A percentile compares a stretch with the other conserved stretches of the same genome.
These are phyloP conservation scores for Dioctria linearis DNA, from an alignment of 2,888 invertebrate species.

Conservation along the genomic window DNA sequence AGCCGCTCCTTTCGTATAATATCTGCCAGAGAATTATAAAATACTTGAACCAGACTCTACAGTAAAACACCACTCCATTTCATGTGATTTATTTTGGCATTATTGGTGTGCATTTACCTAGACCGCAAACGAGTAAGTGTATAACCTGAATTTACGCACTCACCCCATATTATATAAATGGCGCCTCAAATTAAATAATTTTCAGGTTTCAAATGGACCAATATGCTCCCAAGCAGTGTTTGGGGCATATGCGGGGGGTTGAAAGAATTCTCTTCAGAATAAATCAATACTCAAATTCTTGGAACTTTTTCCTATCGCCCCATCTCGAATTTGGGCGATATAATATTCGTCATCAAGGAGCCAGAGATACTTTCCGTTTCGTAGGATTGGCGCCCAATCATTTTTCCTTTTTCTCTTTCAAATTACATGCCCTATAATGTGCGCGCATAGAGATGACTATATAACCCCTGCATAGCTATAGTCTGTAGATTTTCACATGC, in stretches of 20 bases:
- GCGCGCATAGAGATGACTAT: too few species aligned
- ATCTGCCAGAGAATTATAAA: slow-evolving; percentile 3
- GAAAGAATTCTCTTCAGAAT: background rate
- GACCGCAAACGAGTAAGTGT: too few species aligned
- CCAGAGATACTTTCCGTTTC: slow-evolving; percentile 21
- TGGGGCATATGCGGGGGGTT: too few species aligned
- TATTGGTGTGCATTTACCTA: too few species aligned
- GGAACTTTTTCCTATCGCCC: background rate
- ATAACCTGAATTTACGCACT: slow-evolving; percentile 6
- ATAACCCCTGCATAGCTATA: too few species aligned
- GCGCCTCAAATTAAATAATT: slow-evolving; percentile 6
- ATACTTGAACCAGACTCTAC: background rate
- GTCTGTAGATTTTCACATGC: too few species aligned
- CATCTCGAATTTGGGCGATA: background rate
- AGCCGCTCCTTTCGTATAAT: slow-evolving; percentile 4
- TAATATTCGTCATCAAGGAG: slow-evolving; percentile 31
- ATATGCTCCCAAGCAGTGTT: background rate
- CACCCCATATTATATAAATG: background rate
- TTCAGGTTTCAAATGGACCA: background rate
- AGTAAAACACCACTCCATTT: background rate
- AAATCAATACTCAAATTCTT: background rate
- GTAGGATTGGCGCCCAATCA: slow-evolving; percentile 31
- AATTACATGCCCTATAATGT: slow-evolving; percentile 12
- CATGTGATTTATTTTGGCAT: background rate
- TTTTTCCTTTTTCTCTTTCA: background rate